Base-by-base conservation (phyloP, 2,113 vertebrate genomes). In the Sylvietta virens region DNA sequence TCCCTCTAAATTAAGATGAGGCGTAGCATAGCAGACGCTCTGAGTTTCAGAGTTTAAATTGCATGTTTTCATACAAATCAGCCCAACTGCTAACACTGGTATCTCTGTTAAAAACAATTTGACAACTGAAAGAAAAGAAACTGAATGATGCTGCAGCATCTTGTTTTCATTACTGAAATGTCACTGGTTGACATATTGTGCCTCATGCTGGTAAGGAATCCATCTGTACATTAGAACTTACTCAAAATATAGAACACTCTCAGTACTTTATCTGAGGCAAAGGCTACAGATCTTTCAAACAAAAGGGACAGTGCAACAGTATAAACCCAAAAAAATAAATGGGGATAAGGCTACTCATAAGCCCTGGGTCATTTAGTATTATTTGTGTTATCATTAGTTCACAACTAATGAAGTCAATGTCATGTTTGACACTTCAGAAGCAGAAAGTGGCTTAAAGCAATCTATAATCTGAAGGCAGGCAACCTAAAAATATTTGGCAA, bases 171-270 rank as follows among this genome's bases (percentile, higher is more conserved):
- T 95, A 96, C n/a, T 53, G 81, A 94, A 91, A 94, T 95, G 94
- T 94, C 95, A 96, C 83, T 69, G 19, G 72, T 50, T 97, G 86
- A 97, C 96, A 95, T 93, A 90, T 92, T 93, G 81, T 90, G 88
- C 83, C 90, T 96, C 95, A 91, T 73, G 81, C 95, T 95, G 90
- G 73, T 93, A 95, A 94, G 86, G 86, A 96, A 95, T 97, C 93
- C 96, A 94, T 96, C 89, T 97, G 89, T 91, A 94, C 66, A 45
- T 93, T 80, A 95, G 78, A 92, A 95, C 83, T 90, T 72, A 62
- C 19, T 94, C 79, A 94, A 92, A 88, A 94, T 93, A 95, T n/a
- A 90, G 53, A 91, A 67, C 81, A 86, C 60, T 66, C 57, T 93
- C 88, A 60, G 51, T 73, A 53, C 57, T 85, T 92, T 53, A 91